These are phyloP conservation scores for Ricordea florida DNA, from an alignment of 92 coral and sea anemone genomes.

Conservation along the genomic window DNA sequence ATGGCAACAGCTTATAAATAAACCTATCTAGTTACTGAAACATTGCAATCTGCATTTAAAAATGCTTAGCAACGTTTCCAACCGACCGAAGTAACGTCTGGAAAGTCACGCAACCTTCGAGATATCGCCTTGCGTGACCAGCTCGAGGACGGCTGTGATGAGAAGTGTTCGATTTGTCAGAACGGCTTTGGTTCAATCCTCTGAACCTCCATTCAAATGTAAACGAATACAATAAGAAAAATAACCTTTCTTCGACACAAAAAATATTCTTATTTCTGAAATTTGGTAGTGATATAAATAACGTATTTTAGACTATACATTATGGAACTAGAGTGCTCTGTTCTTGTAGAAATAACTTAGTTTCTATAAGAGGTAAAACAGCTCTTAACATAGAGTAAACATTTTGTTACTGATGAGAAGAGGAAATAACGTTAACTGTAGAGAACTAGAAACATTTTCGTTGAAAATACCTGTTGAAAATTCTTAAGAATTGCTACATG, in stretches of 20 bases:
- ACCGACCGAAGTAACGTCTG: too few relatives aligned
- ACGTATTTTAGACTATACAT: neutral
- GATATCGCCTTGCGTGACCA: too few relatives aligned
- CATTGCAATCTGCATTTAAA: too few relatives aligned
- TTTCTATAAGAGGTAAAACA: neutral
- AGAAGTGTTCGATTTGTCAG: too few relatives aligned
- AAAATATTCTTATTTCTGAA: conserved; percentile 21
- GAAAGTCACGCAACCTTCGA: too few relatives aligned
- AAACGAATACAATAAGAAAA: too few relatives aligned
- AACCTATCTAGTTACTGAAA: too few relatives aligned
- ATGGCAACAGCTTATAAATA: too few relatives aligned
- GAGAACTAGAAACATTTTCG: neutral
- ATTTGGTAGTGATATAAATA: conserved; percentile 34
- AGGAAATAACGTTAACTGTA: neutral
- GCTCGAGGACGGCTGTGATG: neutral
- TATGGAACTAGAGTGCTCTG: too few relatives aligned
- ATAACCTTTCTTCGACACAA: neutral
- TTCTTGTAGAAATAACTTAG: conserved; percentile 31
- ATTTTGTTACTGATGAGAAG: neutral
- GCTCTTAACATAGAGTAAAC: neutral
- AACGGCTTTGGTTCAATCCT: too few relatives aligned
- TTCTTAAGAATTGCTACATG: neutral
- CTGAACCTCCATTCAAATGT: too few relatives aligned
- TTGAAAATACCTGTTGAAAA: neutral
- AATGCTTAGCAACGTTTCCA: too few relatives aligned